Base-by-base conservation (phyloP, 2,888 invertebrate species). In the Drosophila paracracens region DNA sequence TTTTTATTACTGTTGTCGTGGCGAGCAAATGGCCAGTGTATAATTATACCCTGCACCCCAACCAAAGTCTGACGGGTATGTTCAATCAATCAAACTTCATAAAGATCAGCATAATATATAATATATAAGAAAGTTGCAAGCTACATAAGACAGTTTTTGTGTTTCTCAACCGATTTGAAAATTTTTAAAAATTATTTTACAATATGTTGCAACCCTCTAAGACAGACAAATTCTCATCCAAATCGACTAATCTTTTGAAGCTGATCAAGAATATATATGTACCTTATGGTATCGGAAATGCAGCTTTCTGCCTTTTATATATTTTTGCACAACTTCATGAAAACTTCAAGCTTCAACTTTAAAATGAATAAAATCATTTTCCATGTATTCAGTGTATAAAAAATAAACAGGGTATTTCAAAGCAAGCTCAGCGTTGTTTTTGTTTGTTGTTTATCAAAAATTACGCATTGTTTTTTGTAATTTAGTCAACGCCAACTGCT, bases 401-500 rank as follows among this genome's bases (percentile, higher is more conserved):
- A 2, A 11, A 10, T 2, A 10, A 40, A 43, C n/a, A 38, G 57
- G 21, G 63, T 76, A 62, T 78, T 58, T 18, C 0, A 7, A 7
- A 56, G 56, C 25, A 7, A 53, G 21, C 4, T 46, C 10, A 11
- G 27, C 46, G 0, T 11, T 16, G 16, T 46, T 31, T 33, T 11
- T 31, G 29, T 46, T 40, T 8, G n/a, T 29, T 31, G 54, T 11
- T 36, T 36, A 31, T 40, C 33, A 35, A 62, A 75, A 76, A 43
- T 76, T 29, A n/a, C n/a, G 67, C 67, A 60, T 76, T 76, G 76
- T 76, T 63, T 71, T 65, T 46, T 58, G 16, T 53, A 63, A 18
- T 50, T 74, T 58, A 31, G 70, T 38, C 53, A 66, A 59, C 65
- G 54, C 51, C 76, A 65, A n/a, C 69, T 66, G 87, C 88, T 84